Evolutionary conservation across 2,113 vertebrate genomes (phyloP).

Genomic region (Microtus pennsylvanicus): DNA sequence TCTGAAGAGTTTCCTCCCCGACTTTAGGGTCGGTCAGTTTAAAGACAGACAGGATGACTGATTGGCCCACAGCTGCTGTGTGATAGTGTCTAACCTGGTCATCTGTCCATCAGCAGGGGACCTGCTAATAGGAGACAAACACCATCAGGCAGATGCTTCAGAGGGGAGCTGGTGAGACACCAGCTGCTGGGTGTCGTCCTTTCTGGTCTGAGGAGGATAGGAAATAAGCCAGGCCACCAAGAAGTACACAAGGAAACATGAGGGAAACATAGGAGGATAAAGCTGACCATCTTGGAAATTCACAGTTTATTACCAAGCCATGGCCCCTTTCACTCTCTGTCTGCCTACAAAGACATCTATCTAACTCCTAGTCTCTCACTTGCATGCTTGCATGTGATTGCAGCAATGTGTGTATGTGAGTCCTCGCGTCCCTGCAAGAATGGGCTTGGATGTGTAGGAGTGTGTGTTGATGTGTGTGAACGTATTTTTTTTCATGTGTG

Average conservation of each 20-base stretch:
- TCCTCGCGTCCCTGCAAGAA: neutral
- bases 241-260: neutral
- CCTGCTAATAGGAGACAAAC: neutral
- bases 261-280: neutral
- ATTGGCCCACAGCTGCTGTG: neutral
- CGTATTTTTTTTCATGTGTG: neutral
- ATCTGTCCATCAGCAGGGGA: neutral
- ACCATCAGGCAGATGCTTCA: neutral
- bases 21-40: neutral
- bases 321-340: neutral
- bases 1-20: neutral
- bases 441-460: neutral
- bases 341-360: neutral
- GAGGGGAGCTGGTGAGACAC: neutral
- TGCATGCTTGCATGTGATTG: neutral
- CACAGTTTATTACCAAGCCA: neutral
- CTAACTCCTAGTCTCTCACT: neutral
- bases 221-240: neutral
- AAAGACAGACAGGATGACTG: neutral
- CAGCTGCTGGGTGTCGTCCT: neutral
- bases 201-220: neutral
- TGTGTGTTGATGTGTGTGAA: neutral
- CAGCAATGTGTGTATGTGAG: no score
- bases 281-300: neutral
- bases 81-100: neutral